Evolutionary conservation across 2,888 invertebrate genomes (phyloP).

Genomic region (Lithophane ornitopus): DNA sequence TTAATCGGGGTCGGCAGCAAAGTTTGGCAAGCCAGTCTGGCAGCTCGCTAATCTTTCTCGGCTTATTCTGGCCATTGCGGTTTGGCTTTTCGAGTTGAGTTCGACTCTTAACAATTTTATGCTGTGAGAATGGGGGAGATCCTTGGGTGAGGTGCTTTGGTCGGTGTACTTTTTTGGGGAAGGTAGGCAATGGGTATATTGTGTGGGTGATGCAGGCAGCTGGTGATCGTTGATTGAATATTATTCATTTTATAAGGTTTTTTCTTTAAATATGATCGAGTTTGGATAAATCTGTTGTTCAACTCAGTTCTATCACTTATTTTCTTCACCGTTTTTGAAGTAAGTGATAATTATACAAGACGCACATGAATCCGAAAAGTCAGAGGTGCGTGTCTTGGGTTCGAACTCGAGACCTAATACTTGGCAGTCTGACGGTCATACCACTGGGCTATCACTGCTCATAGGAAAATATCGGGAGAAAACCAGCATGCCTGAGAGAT

Average conservation of each 20-base stretch:
- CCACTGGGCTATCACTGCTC: no score
- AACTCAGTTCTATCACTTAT: neutral
- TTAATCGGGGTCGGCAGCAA: constrained; percentile 63
- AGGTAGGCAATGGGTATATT: neutral
- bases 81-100: constrained; percentile 45
- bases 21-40: constrained; percentile 64
- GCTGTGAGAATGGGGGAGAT: constrained; percentile 30
- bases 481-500: no score
- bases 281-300: neutral
- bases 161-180: no score
- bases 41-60: constrained; percentile 65
- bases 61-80: constrained; percentile 60
- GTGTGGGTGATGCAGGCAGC: neutral
- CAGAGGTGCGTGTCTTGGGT: no score
- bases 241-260: neutral
- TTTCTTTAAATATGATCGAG: neutral
- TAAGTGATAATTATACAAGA: no score
- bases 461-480: no score
- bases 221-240: neutral
- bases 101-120: constrained; percentile 31
- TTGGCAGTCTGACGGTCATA: no score
- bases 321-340: no score
- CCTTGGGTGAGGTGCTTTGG: neutral
- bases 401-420: no score
- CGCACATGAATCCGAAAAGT: no score